Evolutionary conservation across 2,113 vertebrate genomes (phyloP), one percentile per base, ranked within the genome.

Genomic region (Nibea coibor): DNA sequence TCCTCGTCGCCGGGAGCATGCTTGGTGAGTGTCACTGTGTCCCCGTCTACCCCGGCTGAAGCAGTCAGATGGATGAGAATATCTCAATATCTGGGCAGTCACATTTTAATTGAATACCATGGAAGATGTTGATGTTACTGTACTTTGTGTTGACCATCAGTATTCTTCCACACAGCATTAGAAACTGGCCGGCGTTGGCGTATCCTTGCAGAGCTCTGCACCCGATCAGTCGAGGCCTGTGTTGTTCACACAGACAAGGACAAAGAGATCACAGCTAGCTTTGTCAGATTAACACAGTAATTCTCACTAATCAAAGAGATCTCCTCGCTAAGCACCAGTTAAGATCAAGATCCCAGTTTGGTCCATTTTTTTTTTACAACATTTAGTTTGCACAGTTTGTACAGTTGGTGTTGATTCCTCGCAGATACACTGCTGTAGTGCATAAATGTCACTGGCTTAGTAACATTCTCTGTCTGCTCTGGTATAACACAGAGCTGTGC

Each of bases 1-100:
- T 98, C 93, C 96, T 98, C 93, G 96, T 98, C 86, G 96, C 97
- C 62, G 97, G 97, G 86, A 97, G 97, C 92, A 98, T 98, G 97
- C 96, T 98, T 57, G 97, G 97, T 98, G 93, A 95, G 75, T 80
- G 42, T 50, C 26, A 28, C 17, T 28, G 22, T 28, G 2, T 17
- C 3, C 7, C 35, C 28, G 26, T 57, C 14, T 57, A 6, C 5
- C 14, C 26, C 17, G 26, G 57, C 57, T 31, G 16, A 19, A 9
- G 14, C 3, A 9, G 31, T 28, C 19, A 42, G 5, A 4, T 45
- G 15, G 24, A 24, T 56, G 20, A 39, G 17, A 39, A 39, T 39
- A 4, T 42, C 19, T 63, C 19, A 28, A 28, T 35, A 35, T 35
- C 31, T 35, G 31, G 31, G 31, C 6, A 1, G 31, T 35, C 26